Percentiles rank a stretch among this genome's conserved stretches.
phyloP scores from a whole-genome alignment of 37 sponge, comb jelly and placozoan genomes.

The Spongilla lacustris region DNA sequence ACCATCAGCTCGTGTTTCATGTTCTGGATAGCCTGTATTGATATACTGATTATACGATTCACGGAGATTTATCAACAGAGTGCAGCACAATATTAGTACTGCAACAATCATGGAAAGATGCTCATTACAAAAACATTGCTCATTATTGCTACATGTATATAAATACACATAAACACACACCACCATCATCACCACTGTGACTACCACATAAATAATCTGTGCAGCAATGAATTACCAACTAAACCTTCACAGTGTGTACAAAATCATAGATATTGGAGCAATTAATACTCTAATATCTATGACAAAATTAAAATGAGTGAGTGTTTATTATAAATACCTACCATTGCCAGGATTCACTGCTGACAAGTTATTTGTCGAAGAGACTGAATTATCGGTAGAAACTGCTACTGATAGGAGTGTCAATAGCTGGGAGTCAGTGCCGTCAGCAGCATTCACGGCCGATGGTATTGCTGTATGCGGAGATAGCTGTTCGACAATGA shows the following conservation, averaged over 20 bases:
- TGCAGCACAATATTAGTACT: background rate
- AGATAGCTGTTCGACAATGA: background rate
- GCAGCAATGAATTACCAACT: too few relatives aligned
- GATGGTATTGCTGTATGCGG: background rate
- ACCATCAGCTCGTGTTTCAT: background rate
- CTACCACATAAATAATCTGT: too few relatives aligned
- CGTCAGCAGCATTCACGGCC: background rate
- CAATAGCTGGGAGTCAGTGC: background rate
- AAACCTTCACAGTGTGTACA: too few relatives aligned
- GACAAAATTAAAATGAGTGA: too few relatives aligned
- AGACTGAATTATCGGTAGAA: background rate
- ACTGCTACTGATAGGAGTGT: background rate
- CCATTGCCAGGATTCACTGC: background rate
- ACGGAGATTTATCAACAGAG: too few relatives aligned
- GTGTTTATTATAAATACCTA: background rate
- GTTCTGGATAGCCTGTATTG: background rate
- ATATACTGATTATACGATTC: too few relatives aligned
- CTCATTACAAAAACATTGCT: too few relatives aligned
- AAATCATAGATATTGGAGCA: too few relatives aligned
- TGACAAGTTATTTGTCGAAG: background rate
- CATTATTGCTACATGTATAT: background rate
- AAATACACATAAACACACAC: conserved; percentile 21
- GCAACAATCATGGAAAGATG: background rate
- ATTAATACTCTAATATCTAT: too few relatives aligned
- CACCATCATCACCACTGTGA: too few relatives aligned